phyloP scores from a whole-genome alignment of 2,113 vertebrate genomes.

The Carassius auratus region DNA sequence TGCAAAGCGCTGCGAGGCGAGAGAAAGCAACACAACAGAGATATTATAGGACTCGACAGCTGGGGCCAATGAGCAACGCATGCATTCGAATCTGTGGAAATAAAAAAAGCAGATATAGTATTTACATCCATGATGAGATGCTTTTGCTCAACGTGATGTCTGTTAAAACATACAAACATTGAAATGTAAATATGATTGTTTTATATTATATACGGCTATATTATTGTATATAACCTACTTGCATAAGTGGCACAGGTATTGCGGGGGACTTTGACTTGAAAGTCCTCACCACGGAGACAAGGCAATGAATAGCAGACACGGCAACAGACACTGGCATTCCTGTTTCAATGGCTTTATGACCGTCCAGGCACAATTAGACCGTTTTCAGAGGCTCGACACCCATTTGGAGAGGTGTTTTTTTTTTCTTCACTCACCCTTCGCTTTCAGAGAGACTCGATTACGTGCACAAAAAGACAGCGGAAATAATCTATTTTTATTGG shows the following conservation, averaged over 20 bases:
- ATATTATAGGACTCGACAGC: conserved; percentile 64
- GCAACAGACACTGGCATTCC: conserved; percentile 88
- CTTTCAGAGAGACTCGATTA: conserved; percentile 83
- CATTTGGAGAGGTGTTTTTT: conserved; percentile 71
- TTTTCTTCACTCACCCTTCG: conserved; percentile 85
- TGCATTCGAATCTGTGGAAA: conserved; percentile 4
- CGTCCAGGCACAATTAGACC: conserved; percentile 87
- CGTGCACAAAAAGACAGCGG: conserved; percentile 83
- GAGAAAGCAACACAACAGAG: conserved; percentile 72
- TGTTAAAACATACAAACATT: not conserved
- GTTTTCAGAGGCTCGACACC: conserved; percentile 84
- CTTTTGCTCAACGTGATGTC: not conserved
- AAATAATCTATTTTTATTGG: conserved; percentile 94
- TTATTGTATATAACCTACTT: not conserved
- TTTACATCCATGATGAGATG: not conserved
- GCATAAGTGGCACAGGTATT: conserved; percentile 87
- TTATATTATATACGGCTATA: not conserved
- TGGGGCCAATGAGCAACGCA: conserved; percentile 35
- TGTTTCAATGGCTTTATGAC: conserved; percentile 94
- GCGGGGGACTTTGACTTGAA: conserved; percentile 87
- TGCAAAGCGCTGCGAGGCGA: conserved; percentile 84
- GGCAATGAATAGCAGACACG: conserved; percentile 85
- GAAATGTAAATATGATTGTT: not conserved
- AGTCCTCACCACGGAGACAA: conserved; percentile 80
- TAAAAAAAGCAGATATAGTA: not conserved